phyloP scores from a whole-genome alignment of 2,113 vertebrate genomes.

The Mustela nigripes region DNA sequence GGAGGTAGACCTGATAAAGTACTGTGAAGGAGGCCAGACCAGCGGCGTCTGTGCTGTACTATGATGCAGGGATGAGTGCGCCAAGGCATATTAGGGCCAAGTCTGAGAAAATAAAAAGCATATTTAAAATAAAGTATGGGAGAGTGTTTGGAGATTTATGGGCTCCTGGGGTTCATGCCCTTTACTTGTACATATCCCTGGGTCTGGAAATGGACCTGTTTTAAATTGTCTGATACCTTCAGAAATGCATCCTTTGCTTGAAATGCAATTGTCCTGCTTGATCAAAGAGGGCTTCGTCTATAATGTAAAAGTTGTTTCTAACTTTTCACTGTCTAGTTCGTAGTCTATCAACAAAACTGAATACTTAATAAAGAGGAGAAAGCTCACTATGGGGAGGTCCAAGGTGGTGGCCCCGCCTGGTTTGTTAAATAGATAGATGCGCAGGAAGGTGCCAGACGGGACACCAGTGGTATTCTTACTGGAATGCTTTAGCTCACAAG shows the following conservation, averaged over 20 bases:
- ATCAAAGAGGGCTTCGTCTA: not conserved
- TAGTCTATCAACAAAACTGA: not conserved
- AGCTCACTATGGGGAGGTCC: not conserved
- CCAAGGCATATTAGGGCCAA: too few relatives aligned
- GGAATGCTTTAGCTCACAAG: not conserved
- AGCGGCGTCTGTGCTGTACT: fast-evolving
- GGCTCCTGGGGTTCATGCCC: not conserved
- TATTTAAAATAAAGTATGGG: not conserved
- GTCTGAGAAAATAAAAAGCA: not conserved
- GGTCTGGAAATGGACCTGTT: not conserved
- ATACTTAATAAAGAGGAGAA: not conserved
- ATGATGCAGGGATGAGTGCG: not conserved
- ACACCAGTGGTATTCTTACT: not conserved
- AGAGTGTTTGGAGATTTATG: not conserved
- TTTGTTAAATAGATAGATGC: not conserved
- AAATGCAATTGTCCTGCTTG: not conserved
- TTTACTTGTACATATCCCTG: not conserved
- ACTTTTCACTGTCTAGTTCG: not conserved
- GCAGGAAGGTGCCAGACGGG: not conserved
- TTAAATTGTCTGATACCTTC: conserved; percentile 14
- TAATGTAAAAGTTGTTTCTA: not conserved
- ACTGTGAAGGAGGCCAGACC: not conserved
- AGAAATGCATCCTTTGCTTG: conserved; percentile 11
- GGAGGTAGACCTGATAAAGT: not conserved
- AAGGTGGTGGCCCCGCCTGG: not conserved